Evolutionary conservation across 2,797 vertebrate genomes (phyloP), one percentile per base, ranked within the genome.

Genomic region (Periparus ater): DNA sequence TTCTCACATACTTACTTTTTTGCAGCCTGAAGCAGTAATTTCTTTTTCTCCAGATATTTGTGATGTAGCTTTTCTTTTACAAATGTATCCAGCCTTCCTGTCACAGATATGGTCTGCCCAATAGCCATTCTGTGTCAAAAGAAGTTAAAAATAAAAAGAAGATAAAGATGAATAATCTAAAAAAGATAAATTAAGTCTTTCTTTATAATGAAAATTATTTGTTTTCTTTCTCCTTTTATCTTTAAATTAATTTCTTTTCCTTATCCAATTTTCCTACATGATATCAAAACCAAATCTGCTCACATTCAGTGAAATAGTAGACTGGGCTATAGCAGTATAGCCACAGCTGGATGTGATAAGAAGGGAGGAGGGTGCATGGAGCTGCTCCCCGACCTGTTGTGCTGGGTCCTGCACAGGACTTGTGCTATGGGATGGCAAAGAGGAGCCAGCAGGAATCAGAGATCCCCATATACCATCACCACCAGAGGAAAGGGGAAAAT

Each of bases 101-200:
- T 99, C 98, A 94, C 99, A 99, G 70, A 96, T 65, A 42, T 98
- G 82, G 84, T 99, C 99, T 32, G 98, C 98, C 99, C 99, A 99
- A 84, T 95, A 98, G 8, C 98, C 99, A 51, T 98, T 97, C 99
- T 99, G 90, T 53, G 54, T 5, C 18, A 81, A 15, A 75, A 22
- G 58, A 78, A 36, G 13, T 85, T 65, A 72, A 17, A 77, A 88
- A 80, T 25, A 61, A 44, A 29, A 79, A 76, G 9, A 8, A 91
- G 12, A 54, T 61, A 55, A 66, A 76, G 14, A 53, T 15, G 7
- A 75, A 45, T 14, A 72, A 51, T 45, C 6, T 44, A 63, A 73
- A 92, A 13, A 72, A 78, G 22, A 47, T n/a, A 0, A 70, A 34
- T 34, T 42, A 25, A 19, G 3, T 40, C 8, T 71, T 50, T 60